These are phyloP conservation scores for Diuraphis noxia DNA, from an alignment of 1,140 invertebrate genomes.

Conservation along the genomic window DNA sequence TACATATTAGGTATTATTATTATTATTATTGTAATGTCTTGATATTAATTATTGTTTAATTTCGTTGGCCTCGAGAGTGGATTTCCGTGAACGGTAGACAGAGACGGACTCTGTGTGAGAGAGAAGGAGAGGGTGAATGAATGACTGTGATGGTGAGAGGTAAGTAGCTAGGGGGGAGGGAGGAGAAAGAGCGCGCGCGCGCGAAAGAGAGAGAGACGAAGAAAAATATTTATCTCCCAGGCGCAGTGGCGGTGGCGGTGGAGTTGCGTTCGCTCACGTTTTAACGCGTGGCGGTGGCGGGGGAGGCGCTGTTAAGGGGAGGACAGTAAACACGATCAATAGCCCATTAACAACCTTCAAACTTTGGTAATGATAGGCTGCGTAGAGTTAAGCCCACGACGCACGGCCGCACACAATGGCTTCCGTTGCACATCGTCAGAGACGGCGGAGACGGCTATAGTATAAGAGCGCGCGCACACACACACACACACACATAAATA, in stretches of 20 bases:
- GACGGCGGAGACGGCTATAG: neutral
- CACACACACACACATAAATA: neutral
- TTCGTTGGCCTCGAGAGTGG: neutral
- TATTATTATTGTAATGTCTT: neutral
- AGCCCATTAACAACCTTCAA: slow-evolving; percentile 51
- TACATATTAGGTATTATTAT: too few species aligned
- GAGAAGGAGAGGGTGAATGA: neutral
- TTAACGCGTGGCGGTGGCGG: neutral
- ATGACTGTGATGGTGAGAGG: neutral
- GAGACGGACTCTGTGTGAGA: neutral
- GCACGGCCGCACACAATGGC: slow-evolving; percentile 20
- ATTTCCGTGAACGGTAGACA: neutral
- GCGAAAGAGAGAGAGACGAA: neutral
- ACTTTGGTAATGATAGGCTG: slow-evolving; percentile 33
- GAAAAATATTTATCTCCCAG: slow-evolving; percentile 36
- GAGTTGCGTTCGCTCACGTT: slow-evolving; percentile 1
- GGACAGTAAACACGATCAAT: slow-evolving; percentile 33
- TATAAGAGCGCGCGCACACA: neutral
- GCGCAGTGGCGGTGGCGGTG: neutral
- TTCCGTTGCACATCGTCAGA: slow-evolving; percentile 25
- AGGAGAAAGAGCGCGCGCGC: neutral
- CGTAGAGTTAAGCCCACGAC: slow-evolving; percentile 14
- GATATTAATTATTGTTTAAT: neutral
- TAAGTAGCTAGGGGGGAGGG: too few species aligned
- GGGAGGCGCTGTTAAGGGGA: neutral